These are phyloP conservation scores for Lerema accius DNA, from an alignment of 1,140 invertebrate genomes.

Conservation along the genomic window DNA sequence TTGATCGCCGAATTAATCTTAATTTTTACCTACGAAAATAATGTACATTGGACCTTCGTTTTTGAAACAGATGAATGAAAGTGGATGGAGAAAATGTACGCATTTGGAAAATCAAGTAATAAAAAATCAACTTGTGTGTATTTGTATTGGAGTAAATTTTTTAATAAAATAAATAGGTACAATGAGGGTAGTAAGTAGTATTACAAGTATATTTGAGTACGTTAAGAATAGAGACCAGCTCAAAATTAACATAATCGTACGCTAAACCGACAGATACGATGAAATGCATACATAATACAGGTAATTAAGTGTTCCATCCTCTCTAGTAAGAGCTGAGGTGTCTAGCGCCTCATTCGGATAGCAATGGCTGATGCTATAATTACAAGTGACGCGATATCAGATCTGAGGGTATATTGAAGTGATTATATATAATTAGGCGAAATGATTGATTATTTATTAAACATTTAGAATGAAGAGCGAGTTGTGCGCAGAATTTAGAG, in stretches of 20 bases:
- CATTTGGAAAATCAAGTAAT: constrained; percentile 55
- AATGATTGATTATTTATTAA: constrained; percentile 30
- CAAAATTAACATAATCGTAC: constrained; percentile 64
- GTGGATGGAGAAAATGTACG: constrained; percentile 51
- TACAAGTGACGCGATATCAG: constrained; percentile 37
- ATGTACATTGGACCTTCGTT: constrained; percentile 79
- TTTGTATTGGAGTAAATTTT: constrained; percentile 41
- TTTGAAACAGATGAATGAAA: constrained; percentile 71
- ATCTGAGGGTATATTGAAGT: constrained; percentile 40
- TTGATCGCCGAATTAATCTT: constrained; percentile 64
- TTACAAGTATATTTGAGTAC: constrained; percentile 76
- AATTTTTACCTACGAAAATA: constrained; percentile 75
- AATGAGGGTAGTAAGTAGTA: constrained; percentile 39
- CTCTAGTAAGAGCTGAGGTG: constrained; percentile 31
- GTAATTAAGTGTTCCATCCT: constrained; percentile 51
- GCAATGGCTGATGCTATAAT: constrained; percentile 28
- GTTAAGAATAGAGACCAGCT: constrained; percentile 78
- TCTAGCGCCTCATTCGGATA: constrained; percentile 8
- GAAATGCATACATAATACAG: constrained; percentile 72
- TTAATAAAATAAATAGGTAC: constrained; percentile 54
- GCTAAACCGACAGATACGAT: constrained; percentile 63
- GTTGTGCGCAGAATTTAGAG: constrained; percentile 65
- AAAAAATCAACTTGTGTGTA: constrained; percentile 59
- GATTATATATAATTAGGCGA: constrained; percentile 21
- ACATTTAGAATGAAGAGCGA: constrained; percentile 29